Percentiles rank a stretch among this genome's conserved stretches.
These are phyloP conservation scores for Drosophila paranaensis DNA, from an alignment of 2,888 invertebrate species.

Conservation along the genomic window DNA sequence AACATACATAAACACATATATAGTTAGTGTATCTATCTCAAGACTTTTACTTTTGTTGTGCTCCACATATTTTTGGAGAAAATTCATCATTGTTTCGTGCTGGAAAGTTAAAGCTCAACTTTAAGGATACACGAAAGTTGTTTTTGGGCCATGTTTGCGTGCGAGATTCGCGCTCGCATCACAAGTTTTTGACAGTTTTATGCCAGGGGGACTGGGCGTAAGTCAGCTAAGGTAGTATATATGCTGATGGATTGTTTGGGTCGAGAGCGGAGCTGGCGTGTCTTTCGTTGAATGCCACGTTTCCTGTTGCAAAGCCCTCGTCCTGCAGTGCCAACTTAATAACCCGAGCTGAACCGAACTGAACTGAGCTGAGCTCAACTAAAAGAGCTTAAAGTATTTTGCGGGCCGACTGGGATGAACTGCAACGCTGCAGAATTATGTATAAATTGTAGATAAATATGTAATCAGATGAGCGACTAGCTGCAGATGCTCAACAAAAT, in stretches of 20 bases:
- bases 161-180: constrained; percentile 47
- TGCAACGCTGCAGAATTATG: constrained; percentile 66
- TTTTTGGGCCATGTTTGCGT: constrained; percentile 28
- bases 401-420: constrained; percentile 36
- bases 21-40: background rate
- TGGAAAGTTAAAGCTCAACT: constrained; percentile 47
- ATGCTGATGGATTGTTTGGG: constrained; percentile 70
- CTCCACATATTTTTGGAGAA: constrained; percentile 51
- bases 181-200: constrained; percentile 70
- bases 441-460: constrained; percentile 78
- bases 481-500: constrained; percentile 69
- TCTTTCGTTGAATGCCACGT: constrained; percentile 31
- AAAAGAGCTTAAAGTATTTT: constrained; percentile 67
- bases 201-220: constrained; percentile 35
- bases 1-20: background rate
- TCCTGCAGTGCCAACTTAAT: constrained; percentile 31
- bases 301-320: constrained; percentile 33
- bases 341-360: constrained; percentile 3
- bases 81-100: constrained; percentile 64
- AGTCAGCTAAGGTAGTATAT: constrained; percentile 15
- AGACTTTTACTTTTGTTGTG: constrained; percentile 59
- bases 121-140: constrained; percentile 28
- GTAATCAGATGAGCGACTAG: constrained; percentile 75
- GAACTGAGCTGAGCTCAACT: constrained; percentile 8
- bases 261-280: constrained; percentile 25